A percentile compares a stretch with the other conserved stretches of the same genome.
Conservation (phyloP, 2,888 invertebrate genomes). For the Spicauda simplicius region DNA sequence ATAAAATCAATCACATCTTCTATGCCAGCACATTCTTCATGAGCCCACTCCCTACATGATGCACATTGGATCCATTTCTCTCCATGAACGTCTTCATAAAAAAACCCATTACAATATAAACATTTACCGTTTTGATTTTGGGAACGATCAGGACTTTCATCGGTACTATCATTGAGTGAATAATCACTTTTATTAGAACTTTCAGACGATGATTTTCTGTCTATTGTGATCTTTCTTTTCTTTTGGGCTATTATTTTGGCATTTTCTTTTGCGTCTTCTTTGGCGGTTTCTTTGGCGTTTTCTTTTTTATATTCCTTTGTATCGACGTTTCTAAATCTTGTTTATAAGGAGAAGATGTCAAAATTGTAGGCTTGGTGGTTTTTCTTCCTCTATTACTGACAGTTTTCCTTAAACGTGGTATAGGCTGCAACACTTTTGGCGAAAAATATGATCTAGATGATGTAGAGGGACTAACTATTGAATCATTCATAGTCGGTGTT, state of each 20-base stretch:
- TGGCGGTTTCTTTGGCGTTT: too few species aligned
- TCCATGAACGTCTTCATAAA: conserved; percentile 35
- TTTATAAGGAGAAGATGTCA: too few species aligned
- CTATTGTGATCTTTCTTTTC: conserved; percentile 36
- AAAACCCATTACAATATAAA: conserved; percentile 31
- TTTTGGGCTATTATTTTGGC: conserved; percentile 25
- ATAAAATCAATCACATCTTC: conserved; percentile 30
- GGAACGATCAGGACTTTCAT: conserved; percentile 29
- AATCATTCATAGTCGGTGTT: too few species aligned
- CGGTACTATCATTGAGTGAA: conserved; percentile 18
- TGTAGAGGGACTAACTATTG: too few species aligned
- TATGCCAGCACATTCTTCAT: conserved; percentile 18
- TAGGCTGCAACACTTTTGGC: too few species aligned
- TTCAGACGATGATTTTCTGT: conserved; percentile 32
- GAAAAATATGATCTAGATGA: too few species aligned
- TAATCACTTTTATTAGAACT: conserved; percentile 15
- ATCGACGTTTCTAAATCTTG: too few species aligned
- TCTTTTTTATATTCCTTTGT: too few species aligned
- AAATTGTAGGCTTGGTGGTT: too few species aligned
- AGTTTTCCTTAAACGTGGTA: too few species aligned
- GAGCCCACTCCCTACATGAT: conserved; percentile 23
- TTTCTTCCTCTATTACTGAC: too few species aligned
- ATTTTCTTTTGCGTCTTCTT: too few species aligned
- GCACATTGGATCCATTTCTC: conserved; percentile 34
- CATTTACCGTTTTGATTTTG: conserved; percentile 24